A percentile compares a stretch with the other conserved stretches of the same genome.
Conservation (phyloP, 2,113 vertebrate species). For the Asarcornis scutulata region DNA sequence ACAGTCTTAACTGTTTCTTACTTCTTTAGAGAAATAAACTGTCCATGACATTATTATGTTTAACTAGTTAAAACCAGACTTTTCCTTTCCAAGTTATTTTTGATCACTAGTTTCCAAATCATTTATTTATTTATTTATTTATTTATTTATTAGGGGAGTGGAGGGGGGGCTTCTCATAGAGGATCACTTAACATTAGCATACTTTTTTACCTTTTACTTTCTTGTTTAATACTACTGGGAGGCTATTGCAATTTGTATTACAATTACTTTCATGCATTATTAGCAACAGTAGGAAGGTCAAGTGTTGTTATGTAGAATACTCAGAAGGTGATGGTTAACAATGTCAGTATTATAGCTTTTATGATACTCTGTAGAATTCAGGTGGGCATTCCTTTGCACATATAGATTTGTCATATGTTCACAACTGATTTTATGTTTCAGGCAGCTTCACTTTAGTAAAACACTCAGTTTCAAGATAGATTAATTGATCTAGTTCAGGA, state of each 20-base stretch:
- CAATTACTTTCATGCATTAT: neutral
- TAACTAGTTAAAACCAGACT: neutral
- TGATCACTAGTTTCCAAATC: neutral
- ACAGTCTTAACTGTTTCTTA: neutral
- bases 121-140: neutral
- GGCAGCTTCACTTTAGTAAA: neutral
- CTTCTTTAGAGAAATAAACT: neutral
- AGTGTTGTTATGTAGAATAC: neutral
- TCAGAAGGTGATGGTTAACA: neutral
- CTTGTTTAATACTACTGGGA: neutral
- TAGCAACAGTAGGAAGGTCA: neutral
- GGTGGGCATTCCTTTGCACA: neutral
- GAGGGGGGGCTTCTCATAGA: neutral
- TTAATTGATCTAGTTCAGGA: neutral
- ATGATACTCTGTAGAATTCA: neutral
- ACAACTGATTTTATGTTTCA: neutral
- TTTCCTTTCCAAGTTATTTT: neutral
- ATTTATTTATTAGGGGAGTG: neutral
- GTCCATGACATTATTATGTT: neutral
- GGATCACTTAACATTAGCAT: neutral
- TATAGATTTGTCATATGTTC: rapidly evolving
- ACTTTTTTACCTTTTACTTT: neutral
- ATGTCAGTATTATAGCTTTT: neutral
- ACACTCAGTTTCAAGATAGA: neutral
- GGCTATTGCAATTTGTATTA: neutral